Evolutionary conservation across 1,140 invertebrate genomes (phyloP).

Genomic region (Idris sp.): DNA sequence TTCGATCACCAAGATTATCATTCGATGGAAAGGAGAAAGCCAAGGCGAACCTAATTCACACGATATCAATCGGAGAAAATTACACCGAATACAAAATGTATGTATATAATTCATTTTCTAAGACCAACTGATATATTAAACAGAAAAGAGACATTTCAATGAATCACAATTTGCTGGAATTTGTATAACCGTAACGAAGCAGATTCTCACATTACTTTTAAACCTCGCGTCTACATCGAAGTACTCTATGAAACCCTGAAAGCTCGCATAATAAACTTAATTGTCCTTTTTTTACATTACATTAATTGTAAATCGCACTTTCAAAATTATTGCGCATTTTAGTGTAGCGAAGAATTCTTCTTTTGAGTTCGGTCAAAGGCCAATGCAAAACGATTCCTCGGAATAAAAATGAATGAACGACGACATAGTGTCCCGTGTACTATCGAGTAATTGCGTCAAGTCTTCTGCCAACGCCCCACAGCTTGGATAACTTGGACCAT

Average conservation of each 20-base stretch:
- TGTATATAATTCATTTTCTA: constrained; percentile 24
- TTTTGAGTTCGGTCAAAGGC: constrained; percentile 48
- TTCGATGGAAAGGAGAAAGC: constrained; percentile 51
- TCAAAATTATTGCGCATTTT: no score
- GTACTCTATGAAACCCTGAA: no score
- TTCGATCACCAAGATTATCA: constrained; percentile 53
- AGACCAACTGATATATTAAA: neutral
- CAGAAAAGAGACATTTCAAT: constrained; percentile 11
- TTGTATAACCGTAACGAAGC: no score
- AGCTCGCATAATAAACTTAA: no score
- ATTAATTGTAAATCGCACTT: no score
- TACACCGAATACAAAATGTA: constrained; percentile 27
- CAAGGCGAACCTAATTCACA: constrained; percentile 49
- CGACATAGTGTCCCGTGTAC: constrained; percentile 59
- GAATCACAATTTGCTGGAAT: constrained; percentile 11
- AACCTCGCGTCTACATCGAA: no score
- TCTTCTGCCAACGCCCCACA: constrained; percentile 69
- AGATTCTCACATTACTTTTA: no score
- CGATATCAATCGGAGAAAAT: constrained; percentile 46
- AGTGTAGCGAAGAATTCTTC: no score
- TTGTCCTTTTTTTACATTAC: no score
- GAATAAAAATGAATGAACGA: constrained; percentile 61
- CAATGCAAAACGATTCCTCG: constrained; percentile 20
- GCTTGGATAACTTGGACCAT: constrained; percentile 57
- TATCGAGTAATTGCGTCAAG: constrained; percentile 69